Evolutionary conservation across 2,113 vertebrate genomes (phyloP).

Genomic region (Eonycteris spelaea): DNA sequence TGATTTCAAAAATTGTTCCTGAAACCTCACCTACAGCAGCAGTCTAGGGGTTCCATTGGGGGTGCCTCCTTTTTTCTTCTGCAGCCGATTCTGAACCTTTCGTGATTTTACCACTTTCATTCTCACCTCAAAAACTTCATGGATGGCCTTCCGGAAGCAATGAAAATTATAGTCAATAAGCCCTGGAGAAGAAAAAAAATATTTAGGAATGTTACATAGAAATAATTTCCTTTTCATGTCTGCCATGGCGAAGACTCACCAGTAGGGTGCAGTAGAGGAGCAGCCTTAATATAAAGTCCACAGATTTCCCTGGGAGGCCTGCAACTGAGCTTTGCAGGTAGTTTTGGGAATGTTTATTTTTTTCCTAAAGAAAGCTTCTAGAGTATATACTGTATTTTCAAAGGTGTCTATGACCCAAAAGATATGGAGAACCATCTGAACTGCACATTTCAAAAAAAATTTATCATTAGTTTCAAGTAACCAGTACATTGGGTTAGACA

Average conservation of each 20-base stretch:
- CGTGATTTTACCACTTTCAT: slow-evolving; percentile 91
- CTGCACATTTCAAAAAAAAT: background rate
- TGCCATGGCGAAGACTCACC: background rate
- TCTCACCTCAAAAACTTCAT: slow-evolving; percentile 96
- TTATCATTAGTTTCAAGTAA: too few species aligned
- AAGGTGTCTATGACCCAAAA: background rate
- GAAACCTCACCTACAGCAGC: slow-evolving; percentile 76
- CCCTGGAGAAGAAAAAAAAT: slow-evolving; percentile 81
- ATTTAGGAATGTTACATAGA: background rate
- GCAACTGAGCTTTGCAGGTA: background rate
- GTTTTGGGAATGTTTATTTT: background rate
- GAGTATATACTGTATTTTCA: background rate
- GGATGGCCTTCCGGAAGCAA: slow-evolving; percentile 96
- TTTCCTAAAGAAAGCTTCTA: background rate
- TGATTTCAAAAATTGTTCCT: slow-evolving; percentile 36
- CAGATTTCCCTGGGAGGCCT: background rate
- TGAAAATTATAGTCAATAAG: slow-evolving; percentile 98
- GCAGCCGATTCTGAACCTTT: slow-evolving; percentile 89
- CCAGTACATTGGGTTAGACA: too few species aligned
- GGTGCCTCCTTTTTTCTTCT: slow-evolving; percentile 86
- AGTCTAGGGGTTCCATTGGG: slow-evolving; percentile 85
- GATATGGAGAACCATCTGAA: background rate
- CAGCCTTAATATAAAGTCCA: background rate
- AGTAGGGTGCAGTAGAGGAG: background rate
- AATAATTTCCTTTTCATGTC: background rate